Evolutionary conservation across 2,113 vertebrate species (phyloP).

Genomic region (Andinoacara biseriatus): DNA sequence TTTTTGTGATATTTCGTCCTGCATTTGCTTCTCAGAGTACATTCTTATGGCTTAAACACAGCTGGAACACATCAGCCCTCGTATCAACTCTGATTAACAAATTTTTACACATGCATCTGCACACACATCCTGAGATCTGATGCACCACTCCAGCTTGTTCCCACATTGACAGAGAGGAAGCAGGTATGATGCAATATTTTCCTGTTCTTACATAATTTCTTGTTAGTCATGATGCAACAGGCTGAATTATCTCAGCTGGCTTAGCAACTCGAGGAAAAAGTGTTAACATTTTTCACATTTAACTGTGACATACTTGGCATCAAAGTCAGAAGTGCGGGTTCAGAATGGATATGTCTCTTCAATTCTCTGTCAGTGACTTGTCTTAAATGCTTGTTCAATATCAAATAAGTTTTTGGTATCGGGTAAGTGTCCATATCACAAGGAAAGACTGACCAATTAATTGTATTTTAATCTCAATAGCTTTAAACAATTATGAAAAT

Average conservation of each 20-base stretch:
- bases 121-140: background rate
- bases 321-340: no score
- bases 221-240: conserved; percentile 28
- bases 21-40: no score
- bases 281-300: no score
- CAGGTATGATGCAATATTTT: conserved; percentile 45
- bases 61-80: conserved; percentile 54
- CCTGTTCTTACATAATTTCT: conserved; percentile 29
- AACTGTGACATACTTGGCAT: no score
- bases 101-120: background rate
- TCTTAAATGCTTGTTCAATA: background rate
- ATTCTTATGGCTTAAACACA: conserved; percentile 33
- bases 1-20: background rate
- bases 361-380: no score
- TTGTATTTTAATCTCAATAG: background rate
- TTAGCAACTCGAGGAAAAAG: background rate
- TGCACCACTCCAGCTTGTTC: background rate
- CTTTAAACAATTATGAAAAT: background rate
- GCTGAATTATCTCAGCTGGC: background rate
- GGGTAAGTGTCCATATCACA: background rate
- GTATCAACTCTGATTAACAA: conserved; percentile 10
- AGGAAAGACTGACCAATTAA: background rate
- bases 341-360: no score
- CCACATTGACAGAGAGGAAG: conserved; percentile 34
- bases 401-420: background rate